These are phyloP conservation scores for Catharus ustulatus DNA, from an alignment of 2,797 vertebrate species.

Conservation along the genomic window DNA sequence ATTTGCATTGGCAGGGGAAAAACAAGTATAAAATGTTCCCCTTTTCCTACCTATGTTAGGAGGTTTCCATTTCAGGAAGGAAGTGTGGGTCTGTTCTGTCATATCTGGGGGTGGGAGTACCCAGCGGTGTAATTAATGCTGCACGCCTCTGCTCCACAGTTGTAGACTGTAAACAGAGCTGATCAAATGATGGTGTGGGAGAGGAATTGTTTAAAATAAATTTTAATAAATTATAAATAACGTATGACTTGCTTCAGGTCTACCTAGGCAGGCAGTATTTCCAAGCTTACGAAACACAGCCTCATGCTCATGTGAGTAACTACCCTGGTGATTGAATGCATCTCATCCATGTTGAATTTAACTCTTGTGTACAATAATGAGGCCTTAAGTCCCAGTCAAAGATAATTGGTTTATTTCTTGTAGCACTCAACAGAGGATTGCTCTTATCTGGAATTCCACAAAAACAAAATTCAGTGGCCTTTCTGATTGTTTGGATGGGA, in stretches of 20 bases:
- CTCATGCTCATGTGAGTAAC: background rate
- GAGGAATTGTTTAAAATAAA: constrained; percentile 63
- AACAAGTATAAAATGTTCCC: background rate
- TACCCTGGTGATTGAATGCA: background rate
- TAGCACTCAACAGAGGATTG: background rate
- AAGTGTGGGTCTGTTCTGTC: constrained; percentile 45
- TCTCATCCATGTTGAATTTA: background rate
- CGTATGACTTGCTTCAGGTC: background rate
- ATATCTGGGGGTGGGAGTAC: constrained; percentile 36
- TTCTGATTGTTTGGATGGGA: background rate
- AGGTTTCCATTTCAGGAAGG: constrained; percentile 62
- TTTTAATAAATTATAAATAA: constrained; percentile 64
- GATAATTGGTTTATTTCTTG: background rate
- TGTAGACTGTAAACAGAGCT: constrained; percentile 63
- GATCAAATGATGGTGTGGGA: constrained; percentile 66
- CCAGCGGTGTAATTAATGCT: constrained; percentile 35
- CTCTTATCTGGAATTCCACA: background rate
- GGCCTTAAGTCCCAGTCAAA: background rate
- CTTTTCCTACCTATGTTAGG: background rate
- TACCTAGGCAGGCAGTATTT: background rate
- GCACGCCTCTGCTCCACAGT: constrained; percentile 35
- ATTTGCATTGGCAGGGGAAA: background rate
- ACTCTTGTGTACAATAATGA: background rate
- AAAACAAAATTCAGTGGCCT: background rate
- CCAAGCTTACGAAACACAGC: background rate